Conservation (phyloP, 2,797 vertebrate genomes). For the Morelia viridis region DNA sequence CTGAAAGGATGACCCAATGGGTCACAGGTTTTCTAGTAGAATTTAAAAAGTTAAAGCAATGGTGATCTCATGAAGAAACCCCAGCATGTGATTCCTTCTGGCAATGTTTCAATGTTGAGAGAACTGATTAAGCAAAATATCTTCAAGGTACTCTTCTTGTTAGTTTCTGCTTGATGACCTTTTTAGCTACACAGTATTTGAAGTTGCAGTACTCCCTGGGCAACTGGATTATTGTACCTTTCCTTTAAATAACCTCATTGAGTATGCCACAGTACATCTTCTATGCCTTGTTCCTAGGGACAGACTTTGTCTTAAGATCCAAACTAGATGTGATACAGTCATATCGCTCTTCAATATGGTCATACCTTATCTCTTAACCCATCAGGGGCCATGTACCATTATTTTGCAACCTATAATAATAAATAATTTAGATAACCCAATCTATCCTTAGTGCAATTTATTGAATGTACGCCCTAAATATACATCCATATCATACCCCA, state of each 20-base stretch:
- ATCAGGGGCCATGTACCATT: not conserved
- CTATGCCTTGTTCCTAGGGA: not conserved
- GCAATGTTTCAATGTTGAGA: not conserved
- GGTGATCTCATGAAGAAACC: not conserved
- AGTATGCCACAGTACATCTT: not conserved
- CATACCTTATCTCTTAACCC: not conserved
- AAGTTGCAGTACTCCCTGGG: not conserved
- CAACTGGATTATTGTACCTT: not conserved
- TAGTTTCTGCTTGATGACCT: not conserved
- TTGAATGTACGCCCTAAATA: not conserved
- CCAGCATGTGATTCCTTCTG: not conserved
- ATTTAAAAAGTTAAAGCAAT: not conserved
- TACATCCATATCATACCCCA: not conserved
- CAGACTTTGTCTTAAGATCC: not conserved
- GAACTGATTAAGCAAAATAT: not conserved
- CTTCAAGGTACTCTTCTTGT: not conserved
- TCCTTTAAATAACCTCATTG: not conserved
- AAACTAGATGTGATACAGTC: not conserved
- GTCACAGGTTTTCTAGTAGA: too few relatives aligned
- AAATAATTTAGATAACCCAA: not conserved
- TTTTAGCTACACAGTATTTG: not conserved
- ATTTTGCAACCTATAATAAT: not conserved
- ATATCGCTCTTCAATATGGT: not conserved
- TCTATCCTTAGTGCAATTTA: not conserved
- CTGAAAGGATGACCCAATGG: too few relatives aligned